Base-by-base conservation (phyloP, 2,797 vertebrate species). In the Pseudochromis fuscus region DNA sequence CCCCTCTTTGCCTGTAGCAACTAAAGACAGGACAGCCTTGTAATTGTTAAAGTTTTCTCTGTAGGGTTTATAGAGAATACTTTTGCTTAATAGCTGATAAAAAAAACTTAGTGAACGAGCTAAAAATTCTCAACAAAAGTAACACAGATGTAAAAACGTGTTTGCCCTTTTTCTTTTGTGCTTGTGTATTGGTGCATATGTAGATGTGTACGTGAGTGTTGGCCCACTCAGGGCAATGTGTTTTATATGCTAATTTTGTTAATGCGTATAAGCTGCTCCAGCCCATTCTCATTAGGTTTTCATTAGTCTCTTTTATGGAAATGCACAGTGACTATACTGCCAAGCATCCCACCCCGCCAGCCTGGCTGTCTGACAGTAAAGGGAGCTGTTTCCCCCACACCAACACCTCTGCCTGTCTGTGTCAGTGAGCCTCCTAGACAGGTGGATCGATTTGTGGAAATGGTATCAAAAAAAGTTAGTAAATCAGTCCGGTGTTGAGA, bases 261-360 rank as follows among this genome's bases (percentile, higher is more conserved):
- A 92, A 93, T 90, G 90, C 84, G 79, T 83, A 87, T 88, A 88
- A 92, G 88, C 89, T 88, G 88, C 85, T 86, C 64, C 72, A 82
- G 89, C 90, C 88, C 87, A 80, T 92, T 92, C 85, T 92, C 92
- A 93, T 94, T 93, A 94, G 87, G 66, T 86, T 93, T 90, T 91
- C 91, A 92, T 94, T 93, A 94, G 88, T 77, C 69, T 72, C 27
- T 75, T 90, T 92, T 83, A 91, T 91, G 85, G 83, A 89, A 90
- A 88, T 81, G 83, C 80, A 78, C 77, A 75, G 65, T 53, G 83
- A 72, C 82, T 81, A 44, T 78, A 72, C 67, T 70, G 80, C 81
- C 51, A 52, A 70, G 81, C 63, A 4, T 52, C 28, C 50, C 30
- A 19, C 65, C 19, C 19, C 66, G 57, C 51, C 56, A 58, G 58